Evolutionary conservation across 2,113 vertebrate genomes (phyloP), one percentile per base, ranked within the genome.

Genomic region (Lepus europaeus): DNA sequence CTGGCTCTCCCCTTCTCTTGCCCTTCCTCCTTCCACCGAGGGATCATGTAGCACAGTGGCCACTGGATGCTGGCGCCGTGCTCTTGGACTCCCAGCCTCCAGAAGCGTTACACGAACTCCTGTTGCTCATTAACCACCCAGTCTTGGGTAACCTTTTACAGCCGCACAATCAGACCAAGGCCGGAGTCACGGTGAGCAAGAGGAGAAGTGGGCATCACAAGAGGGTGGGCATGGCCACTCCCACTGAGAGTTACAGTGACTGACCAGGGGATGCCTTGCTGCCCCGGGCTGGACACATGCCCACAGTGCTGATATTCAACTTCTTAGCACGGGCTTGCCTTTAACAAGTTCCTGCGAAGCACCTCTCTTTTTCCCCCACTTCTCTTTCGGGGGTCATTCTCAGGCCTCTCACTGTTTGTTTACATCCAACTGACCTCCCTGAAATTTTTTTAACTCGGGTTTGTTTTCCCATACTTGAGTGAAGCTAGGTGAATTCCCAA

Each of bases 291-390:
- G 25, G 69, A 22, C 31, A 3, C 51, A 22, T 63, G 9, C 29
- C 69, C 68, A 64, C 5, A 9, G 10, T 27, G 14, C 56, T 74
- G 45, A 49, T 29, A 39, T 27, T 29, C 11, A 76, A 45, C 68
- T 76, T 45, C 22, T 25, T 25, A 12, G 33, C 17, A 29, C 6
- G 8, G 45, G 0, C 0, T 6, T 12, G 39, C 66, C n/a, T 9
- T 11, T 3, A 22, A 22, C 20, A 51, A 63, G n/a, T 73, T 86
- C 53, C 16, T 20, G 49, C 36, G 59, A n/a, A 79, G 14, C 23
- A 64, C 29, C 7, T 45, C 7, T 16, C 36, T 29, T 76, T 78
- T 49, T 16, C 25, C 59, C 9, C 23, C 39, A 17, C 3, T 36
- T 79, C 49, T 9, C 14, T 16, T 59, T 70, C 33, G 20, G 1